Conservation (phyloP, 53 echinoderm and acorn worm genomes). For the Pentamera pediparva region DNA sequence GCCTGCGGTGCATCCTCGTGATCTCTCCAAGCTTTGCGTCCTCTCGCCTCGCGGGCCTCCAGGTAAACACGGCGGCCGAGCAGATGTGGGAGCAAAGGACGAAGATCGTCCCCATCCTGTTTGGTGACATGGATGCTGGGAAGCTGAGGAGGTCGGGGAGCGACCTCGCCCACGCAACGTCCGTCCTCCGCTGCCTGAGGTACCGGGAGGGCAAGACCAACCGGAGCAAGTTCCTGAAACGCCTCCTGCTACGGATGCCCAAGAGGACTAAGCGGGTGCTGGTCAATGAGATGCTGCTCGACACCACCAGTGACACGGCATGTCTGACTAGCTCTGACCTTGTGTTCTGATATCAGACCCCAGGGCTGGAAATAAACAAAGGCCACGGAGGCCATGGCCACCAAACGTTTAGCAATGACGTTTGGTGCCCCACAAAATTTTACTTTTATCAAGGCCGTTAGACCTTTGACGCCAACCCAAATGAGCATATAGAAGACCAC, state of each 20-base stretch:
- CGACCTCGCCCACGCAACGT: not conserved
- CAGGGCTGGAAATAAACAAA: no score
- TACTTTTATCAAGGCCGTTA: no score
- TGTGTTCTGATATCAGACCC: no score
- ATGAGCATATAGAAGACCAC: no score
- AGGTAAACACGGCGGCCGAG: not conserved
- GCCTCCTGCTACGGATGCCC: slow-evolving; percentile 16
- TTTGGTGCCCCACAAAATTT: no score
- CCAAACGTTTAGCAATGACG: no score
- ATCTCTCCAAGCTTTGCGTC: slow-evolving; percentile 14
- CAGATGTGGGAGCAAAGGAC: slow-evolving; percentile 16
- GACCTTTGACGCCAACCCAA: no score
- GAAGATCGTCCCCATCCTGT: slow-evolving; percentile 24
- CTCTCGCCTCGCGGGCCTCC: slow-evolving; percentile 14
- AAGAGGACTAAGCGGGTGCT: not conserved
- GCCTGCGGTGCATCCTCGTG: slow-evolving; percentile 9
- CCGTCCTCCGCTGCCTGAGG: not conserved
- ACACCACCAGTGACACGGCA: slow-evolving; percentile 12
- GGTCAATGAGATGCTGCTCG: not conserved
- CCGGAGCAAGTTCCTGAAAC: not conserved
- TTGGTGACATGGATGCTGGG: slow-evolving; percentile 8
- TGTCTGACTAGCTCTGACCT: no score
- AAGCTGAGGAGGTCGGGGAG: not conserved
- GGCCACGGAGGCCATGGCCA: no score
- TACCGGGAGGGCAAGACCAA: slow-evolving; percentile 24